These are phyloP conservation scores for Elanus axillaris DNA, from an alignment of 2,113 vertebrate species.

Conservation along the genomic window DNA sequence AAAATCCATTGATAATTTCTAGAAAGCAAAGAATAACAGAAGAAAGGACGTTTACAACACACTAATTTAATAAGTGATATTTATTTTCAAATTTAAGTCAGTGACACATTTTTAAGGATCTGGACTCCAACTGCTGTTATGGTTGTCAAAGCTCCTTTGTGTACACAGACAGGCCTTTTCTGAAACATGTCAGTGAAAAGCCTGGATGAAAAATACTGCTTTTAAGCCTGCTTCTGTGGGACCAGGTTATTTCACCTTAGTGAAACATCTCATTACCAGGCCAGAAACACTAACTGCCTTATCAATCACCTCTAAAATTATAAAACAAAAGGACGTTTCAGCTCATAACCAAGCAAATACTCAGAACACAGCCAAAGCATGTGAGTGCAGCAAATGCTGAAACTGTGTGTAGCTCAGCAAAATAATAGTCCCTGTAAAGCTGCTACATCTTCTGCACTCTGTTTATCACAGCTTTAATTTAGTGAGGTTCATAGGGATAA, in stretches of 20 bases:
- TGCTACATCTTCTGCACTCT: background rate
- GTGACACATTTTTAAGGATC: background rate
- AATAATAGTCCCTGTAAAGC: background rate
- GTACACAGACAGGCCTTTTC: background rate
- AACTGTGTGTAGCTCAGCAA: background rate
- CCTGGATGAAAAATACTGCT: conserved; percentile 59
- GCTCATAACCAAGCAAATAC: background rate
- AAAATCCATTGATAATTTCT: background rate
- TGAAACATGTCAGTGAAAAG: background rate
- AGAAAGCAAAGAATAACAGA: background rate
- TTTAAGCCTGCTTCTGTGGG: conserved; percentile 29
- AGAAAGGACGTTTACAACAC: background rate
- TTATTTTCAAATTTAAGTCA: background rate
- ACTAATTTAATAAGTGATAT: background rate
- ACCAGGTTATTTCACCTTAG: background rate
- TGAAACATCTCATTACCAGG: conserved; percentile 59
- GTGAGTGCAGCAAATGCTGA: background rate
- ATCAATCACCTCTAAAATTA: conserved; percentile 66
- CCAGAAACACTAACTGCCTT: conserved; percentile 68
- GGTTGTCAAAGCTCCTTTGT: background rate
- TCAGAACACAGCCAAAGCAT: background rate
- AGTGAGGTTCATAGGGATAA: background rate
- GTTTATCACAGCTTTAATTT: background rate
- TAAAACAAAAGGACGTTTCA: background rate
- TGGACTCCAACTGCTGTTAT: background rate